phyloP scores from a whole-genome alignment of 37 sponge, comb jelly and placozoan genomes.

The Geodia barretti region DNA sequence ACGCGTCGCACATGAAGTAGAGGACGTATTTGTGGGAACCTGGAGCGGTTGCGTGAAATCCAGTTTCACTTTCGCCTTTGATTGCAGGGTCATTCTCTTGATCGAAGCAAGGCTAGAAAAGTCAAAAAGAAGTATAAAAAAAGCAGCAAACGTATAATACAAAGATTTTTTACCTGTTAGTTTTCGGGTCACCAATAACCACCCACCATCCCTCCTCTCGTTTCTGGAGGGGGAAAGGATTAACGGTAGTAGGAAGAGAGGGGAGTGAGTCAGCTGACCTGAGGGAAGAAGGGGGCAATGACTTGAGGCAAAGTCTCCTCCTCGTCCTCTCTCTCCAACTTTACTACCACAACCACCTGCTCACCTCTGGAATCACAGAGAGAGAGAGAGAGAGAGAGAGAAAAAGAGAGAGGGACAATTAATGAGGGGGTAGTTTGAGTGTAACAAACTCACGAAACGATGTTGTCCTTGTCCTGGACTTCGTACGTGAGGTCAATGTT shows the following conservation, averaged over 20 bases:
- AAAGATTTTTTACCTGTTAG: conserved; percentile 74
- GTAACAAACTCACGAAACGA: conserved; percentile 57
- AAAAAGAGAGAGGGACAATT: no score
- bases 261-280: conserved; percentile 37
- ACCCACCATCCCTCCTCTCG: conserved; percentile 99
- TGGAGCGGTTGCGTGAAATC: conserved; percentile 87
- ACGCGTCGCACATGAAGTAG: conserved; percentile 99
- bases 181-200: conserved; percentile 92
- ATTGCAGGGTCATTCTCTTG: conserved; percentile 92
- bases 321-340: conserved; percentile 92
- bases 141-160: no score
- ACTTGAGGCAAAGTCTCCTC: conserved; percentile 88
- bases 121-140: neutral
- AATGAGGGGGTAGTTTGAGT: neutral
- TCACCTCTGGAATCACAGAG: conserved; percentile 55
- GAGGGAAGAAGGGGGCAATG: conserved; percentile 97
- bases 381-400: no score
- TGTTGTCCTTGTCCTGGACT: conserved; percentile 68
- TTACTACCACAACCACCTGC: conserved; percentile 73
- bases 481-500: conserved; percentile 93
- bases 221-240: conserved; percentile 38
- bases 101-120: conserved; percentile 80
- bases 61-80: conserved; percentile 87
- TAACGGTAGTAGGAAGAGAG: neutral
- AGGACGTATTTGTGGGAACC: conserved; percentile 89